Percentiles rank a stretch among this genome's conserved stretches.
Evolutionary conservation across 2,113 vertebrate genomes (phyloP).

Genomic region (Xiphophorus hellerii): DNA sequence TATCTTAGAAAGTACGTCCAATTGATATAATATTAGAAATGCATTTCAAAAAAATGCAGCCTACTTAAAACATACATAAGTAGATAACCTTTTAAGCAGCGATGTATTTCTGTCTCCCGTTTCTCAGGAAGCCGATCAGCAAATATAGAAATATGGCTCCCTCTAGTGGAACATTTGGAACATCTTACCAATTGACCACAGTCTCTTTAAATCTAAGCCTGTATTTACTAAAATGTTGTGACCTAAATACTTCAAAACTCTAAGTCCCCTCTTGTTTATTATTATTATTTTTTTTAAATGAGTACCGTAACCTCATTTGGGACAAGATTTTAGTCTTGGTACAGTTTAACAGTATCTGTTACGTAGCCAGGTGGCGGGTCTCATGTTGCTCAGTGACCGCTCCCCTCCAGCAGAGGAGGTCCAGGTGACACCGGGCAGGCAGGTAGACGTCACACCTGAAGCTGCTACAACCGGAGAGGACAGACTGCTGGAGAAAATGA

Average conservation of each 20-base stretch:
- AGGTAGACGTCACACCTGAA: background rate
- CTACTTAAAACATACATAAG: too few species aligned
- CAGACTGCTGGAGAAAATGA: constrained; percentile 1
- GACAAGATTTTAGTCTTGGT: background rate
- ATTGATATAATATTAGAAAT: too few species aligned
- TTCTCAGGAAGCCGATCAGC: background rate
- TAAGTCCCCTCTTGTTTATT: too few species aligned
- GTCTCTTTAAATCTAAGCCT: background rate
- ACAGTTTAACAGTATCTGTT: background rate
- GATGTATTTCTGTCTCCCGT: background rate
- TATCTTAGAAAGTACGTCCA: too few species aligned
- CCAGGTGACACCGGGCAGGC: background rate
- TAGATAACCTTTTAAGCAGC: too few species aligned
- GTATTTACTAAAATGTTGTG: background rate
- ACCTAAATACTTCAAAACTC: background rate
- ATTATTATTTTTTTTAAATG: too few species aligned
- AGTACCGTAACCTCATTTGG: background rate
- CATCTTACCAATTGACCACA: background rate
- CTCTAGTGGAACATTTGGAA: constrained; percentile 12
- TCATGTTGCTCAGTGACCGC: constrained; percentile 41
- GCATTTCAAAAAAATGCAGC: too few species aligned
- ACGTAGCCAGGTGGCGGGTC: constrained; percentile 12
- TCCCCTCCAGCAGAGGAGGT: constrained; percentile 38
- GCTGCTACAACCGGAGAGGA: background rate
- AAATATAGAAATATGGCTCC: constrained; percentile 8